Base-by-base conservation (phyloP, 2,888 invertebrate species). In the Ecdyonurus torrentis region DNA sequence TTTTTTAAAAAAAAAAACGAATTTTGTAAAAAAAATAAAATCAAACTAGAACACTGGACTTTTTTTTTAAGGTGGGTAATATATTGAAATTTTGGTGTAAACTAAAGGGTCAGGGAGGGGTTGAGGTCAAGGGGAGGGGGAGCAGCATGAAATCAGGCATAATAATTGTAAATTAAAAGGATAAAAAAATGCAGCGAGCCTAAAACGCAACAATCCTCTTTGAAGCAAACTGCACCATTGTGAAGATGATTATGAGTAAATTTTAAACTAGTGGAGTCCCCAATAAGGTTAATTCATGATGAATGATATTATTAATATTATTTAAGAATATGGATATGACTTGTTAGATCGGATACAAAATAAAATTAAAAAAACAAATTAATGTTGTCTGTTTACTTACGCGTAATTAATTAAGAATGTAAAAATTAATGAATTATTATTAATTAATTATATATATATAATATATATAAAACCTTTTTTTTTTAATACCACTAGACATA, bases 201-300 rank as follows among this genome's bases (percentile, higher is more conserved):
- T 37, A 37, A 37, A 37, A 37, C 37, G 37, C 15, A 37, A 37
- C 37, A 37, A 37, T 37, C 70, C 70, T 72, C 69, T 65, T 64
- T 71, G 72, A 74, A 78, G 77, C 75, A 77, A 77, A 78, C 77
- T 77, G 75, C 78, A 78, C 78, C 77, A 58, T 60, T 52, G n/a
- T 58, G 23, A 61, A 61, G 61, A n/a, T 59, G 23, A 23, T 19
- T 61, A 22, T 61, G 59, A 37, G 58, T 66, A 65, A 66, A 64
- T 65, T 66, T 66, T 66, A 64, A 65, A 64, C 66, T 37, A 37
- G 37, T 37, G 65, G 64, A 66, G 64, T 66, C 65, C 63, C 63
- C 59, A 64, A 63, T 62, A 65, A 60, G 63, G 64, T 61, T 52
- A 64, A 64, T 66, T 37, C 5, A 37, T 37, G 5, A 37, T 37